Evolutionary conservation across 2,113 vertebrate species (phyloP), one percentile per base, ranked within the genome.

Genomic region (Stomatorhinus ivindoensis): DNA sequence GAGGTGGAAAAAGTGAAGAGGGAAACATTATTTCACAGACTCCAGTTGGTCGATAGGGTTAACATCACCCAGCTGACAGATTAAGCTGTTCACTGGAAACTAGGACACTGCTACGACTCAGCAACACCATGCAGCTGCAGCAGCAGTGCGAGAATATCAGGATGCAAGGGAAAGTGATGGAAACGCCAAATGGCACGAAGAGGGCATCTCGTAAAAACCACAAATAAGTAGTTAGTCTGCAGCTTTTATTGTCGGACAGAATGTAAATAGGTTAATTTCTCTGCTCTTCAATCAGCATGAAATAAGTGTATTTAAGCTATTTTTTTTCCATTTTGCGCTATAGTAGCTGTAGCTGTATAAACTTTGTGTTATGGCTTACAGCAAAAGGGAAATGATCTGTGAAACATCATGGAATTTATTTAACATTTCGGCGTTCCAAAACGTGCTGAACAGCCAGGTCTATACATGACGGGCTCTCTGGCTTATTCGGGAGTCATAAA

Each of bases 1-100:
- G 53, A 44, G 73, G 51, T 51, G 51, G 55, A 85, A 90, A 90
- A 51, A 86, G 48, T 42, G 13, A 48, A 53, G 50, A 39, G 69
- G 86, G 86, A 61, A 44, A 0, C 80, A 31, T 65, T 58, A 46
- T 35, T 86, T 50, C n/a, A 53, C 53, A 69, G 51, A 27, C 39
- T 89, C 39, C 46, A 55, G 85, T 50, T 82, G 69, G 89, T 48
- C 86, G 39, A 88, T 91, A 92, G 88, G 91, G 92, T 93, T 92
- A 92, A 91, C 69, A 44, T 90, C 50, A 53, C 48, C 50, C 86
- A 47, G 48, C 48, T 89, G 88, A 91, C 90, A 92, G 93, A 94
- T 93, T 94, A 93, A 93, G 89, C 90, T 89, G 35, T 80, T 17
- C 82, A 90, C 87, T 91, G 86, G 58, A 92, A 93, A 94, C 90